These are phyloP conservation scores for Steinernema feltiae DNA, from an alignment of 1,140 invertebrate genomes.

Conservation along the genomic window DNA sequence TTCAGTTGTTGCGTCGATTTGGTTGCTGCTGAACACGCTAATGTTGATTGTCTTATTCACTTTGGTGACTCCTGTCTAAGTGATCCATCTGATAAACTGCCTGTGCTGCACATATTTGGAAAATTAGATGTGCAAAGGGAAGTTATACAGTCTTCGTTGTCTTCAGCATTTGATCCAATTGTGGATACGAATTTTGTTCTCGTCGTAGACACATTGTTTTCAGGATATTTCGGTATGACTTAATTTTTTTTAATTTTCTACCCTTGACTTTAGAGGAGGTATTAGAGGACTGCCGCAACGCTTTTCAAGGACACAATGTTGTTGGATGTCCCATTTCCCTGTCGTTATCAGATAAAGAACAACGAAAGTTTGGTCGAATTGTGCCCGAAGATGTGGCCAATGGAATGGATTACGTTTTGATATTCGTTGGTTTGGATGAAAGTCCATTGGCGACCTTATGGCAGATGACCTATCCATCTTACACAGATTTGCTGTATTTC, in stretches of 20 bases:
- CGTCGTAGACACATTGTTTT: slow-evolving; percentile 37
- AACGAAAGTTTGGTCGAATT: slow-evolving; percentile 12
- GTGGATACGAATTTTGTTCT: slow-evolving; percentile 26
- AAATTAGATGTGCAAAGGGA: slow-evolving; percentile 29
- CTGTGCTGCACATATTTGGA: slow-evolving; percentile 46
- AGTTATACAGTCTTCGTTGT: slow-evolving; percentile 21
- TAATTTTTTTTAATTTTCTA: no score
- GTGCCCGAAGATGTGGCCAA: background rate
- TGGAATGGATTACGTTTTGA: background rate
- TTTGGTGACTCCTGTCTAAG: slow-evolving; percentile 50
- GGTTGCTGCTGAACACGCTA: slow-evolving; percentile 47
- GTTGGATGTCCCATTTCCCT: background rate
- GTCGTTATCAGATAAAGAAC: no score
- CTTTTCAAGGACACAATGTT: slow-evolving; percentile 5
- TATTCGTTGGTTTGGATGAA: slow-evolving; percentile 4
- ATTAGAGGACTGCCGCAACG: background rate
- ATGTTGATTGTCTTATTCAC: slow-evolving; percentile 43
- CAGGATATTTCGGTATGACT: no score
- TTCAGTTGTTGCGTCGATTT: slow-evolving; percentile 51
- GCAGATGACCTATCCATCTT: slow-evolving; percentile 42
- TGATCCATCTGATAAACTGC: slow-evolving; percentile 26
- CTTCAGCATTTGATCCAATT: background rate
- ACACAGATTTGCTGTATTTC: slow-evolving; percentile 35
- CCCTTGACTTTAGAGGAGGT: no score
- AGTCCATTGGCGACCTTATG: slow-evolving; percentile 44